A percentile compares a stretch with the other conserved stretches of the same genome.
Evolutionary conservation across 2,113 vertebrate species (phyloP).

Genomic region (Colistium nudipinnis): DNA sequence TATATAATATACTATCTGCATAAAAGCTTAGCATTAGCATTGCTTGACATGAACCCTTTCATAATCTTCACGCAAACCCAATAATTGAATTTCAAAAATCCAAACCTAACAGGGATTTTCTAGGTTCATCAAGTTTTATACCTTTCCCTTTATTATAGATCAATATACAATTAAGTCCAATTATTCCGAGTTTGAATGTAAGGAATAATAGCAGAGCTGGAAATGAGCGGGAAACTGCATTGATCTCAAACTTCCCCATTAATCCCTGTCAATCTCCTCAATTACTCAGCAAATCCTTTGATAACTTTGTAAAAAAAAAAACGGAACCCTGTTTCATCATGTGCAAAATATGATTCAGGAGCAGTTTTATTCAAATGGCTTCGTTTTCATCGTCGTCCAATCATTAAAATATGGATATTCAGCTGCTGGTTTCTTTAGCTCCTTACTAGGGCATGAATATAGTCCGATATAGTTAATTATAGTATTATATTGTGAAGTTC

Average conservation of each 20-base stretch:
- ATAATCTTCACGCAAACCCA: neutral
- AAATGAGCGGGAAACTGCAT: constrained; percentile 63
- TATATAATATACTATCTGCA: too few species aligned
- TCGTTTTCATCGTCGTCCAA: neutral
- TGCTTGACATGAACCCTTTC: neutral
- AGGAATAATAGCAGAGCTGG: constrained; percentile 51
- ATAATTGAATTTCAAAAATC: constrained; percentile 32
- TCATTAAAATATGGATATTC: neutral
- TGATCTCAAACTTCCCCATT: constrained; percentile 51
- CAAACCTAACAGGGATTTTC: constrained; percentile 35
- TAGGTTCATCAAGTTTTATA: constrained; percentile 26
- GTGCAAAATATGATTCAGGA: constrained; percentile 6
- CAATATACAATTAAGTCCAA: constrained; percentile 58
- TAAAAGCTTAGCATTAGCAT: neutral
- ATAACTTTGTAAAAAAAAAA: constrained; percentile 15
- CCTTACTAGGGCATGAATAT: too few species aligned
- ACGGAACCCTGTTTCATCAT: constrained; percentile 6
- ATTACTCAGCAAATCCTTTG: constrained; percentile 55
- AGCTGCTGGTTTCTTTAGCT: neutral
- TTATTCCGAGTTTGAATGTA: constrained; percentile 54
- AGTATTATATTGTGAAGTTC: neutral
- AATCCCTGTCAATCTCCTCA: constrained; percentile 52
- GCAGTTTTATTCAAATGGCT: neutral
- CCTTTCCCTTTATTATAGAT: constrained; percentile 33
- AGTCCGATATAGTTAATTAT: too few species aligned